A percentile compares a stretch with the other conserved stretches of the same genome.
These are phyloP conservation scores for Proterorhinus semilunaris DNA, from an alignment of 2,113 vertebrate genomes.

Conservation along the genomic window DNA sequence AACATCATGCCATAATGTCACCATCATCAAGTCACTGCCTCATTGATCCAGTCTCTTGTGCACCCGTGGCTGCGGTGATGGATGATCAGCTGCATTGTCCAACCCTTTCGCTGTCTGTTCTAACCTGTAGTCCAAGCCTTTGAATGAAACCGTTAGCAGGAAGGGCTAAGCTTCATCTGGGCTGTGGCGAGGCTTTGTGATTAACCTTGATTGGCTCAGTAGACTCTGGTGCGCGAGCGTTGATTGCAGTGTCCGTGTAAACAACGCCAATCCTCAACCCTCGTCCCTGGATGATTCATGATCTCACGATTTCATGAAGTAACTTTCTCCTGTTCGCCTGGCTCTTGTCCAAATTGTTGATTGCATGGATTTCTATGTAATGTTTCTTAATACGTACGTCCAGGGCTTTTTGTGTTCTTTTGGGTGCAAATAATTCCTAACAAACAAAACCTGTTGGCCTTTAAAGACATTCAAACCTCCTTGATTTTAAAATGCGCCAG, in stretches of 20 bases:
- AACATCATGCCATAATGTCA: conserved; percentile 10
- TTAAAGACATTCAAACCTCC: too few relatives aligned
- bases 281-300: conserved; percentile 2
- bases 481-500: too few relatives aligned
- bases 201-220: conserved; percentile 54
- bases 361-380: background rate
- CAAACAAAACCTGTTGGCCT: background rate
- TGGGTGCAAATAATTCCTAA: background rate
- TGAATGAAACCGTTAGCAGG: conserved; percentile 20
- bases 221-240: conserved; percentile 27
- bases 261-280: background rate
- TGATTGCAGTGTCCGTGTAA: background rate
- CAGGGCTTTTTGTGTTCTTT: background rate
- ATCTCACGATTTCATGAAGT: conserved; percentile 3
- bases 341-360: background rate
- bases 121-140: conserved; percentile 47
- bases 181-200: conserved; percentile 36
- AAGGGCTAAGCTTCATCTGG: conserved; percentile 30
- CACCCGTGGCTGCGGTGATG: conserved; percentile 41
- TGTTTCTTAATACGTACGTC: background rate
- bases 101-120: conserved; percentile 26
- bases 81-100: conserved; percentile 38
- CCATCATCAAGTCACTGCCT: conserved; percentile 6
- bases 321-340: conserved; percentile 3
- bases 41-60: conserved; percentile 28